A percentile compares a stretch with the other conserved stretches of the same genome.
Conservation (phyloP, 2,888 invertebrate species). For the Cosmorhoe ocellata region DNA sequence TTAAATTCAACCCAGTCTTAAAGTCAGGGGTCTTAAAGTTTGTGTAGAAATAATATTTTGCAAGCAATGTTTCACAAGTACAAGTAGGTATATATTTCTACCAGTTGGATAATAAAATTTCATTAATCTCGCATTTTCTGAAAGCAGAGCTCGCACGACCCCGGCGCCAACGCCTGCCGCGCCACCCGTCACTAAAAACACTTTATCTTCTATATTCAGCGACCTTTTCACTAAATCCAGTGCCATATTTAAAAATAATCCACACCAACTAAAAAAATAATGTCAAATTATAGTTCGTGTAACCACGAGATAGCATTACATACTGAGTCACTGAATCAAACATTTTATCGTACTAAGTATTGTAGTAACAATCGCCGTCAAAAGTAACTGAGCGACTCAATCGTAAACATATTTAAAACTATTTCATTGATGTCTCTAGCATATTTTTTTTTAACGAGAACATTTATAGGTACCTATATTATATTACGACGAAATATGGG, state of each 20-base stretch:
- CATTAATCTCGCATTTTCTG: slow-evolving; percentile 63
- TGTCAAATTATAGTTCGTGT: background rate
- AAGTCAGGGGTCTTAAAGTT: no score
- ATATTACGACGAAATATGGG: no score
- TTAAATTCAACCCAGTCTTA: no score
- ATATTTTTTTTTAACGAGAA: no score
- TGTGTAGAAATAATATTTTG: no score
- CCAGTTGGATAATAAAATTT: slow-evolving; percentile 2
- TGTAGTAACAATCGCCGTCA: slow-evolving; percentile 21
- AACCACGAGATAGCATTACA: slow-evolving; percentile 12
- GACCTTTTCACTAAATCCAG: slow-evolving; percentile 37
- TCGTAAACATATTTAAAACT: no score
- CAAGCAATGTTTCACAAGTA: no score
- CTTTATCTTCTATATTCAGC: slow-evolving; percentile 56
- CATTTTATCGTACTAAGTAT: slow-evolving; percentile 41
- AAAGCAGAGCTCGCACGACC: slow-evolving; percentile 54
- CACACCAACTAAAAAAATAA: background rate
- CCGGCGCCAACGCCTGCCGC: slow-evolving; percentile 70
- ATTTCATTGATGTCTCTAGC: no score
- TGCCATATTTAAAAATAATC: slow-evolving; percentile 35
- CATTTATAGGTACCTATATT: no score
- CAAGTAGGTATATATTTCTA: no score
- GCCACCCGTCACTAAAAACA: slow-evolving; percentile 69
- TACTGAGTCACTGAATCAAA: slow-evolving; percentile 25
- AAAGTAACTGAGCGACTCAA: slow-evolving; percentile 6